Percentiles rank a stretch among this genome's conserved stretches.
Conservation (phyloP, 2,888 invertebrate genomes). For the Drosophila paramelanica region DNA sequence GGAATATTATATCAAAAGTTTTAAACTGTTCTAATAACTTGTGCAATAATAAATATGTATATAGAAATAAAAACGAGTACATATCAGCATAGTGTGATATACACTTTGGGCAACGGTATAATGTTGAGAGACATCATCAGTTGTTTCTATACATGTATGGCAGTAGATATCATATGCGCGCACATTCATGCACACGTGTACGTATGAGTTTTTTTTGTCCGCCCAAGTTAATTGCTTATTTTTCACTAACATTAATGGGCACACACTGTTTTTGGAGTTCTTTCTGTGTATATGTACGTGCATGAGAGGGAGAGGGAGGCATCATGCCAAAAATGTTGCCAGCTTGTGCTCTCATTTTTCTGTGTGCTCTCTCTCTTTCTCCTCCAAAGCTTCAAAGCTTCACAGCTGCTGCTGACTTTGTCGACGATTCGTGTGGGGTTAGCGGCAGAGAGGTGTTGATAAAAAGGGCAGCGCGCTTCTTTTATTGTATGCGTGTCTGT, state of each 20-base stretch:
- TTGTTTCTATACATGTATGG: not conserved
- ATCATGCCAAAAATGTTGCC: conserved; percentile 50
- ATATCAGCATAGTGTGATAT: not conserved
- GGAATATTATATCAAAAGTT: no score
- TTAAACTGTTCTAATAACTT: no score
- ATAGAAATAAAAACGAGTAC: not conserved
- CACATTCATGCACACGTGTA: not conserved
- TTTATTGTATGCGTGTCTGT: not conserved
- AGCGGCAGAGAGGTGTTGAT: conserved; percentile 34
- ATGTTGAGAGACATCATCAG: not conserved
- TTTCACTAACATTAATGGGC: conserved; percentile 50
- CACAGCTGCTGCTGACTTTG: conserved; percentile 25
- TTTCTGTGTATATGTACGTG: conserved; percentile 14
- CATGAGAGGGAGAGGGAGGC: conserved; percentile 16
- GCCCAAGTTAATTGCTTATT: conserved; percentile 56
- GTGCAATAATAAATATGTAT: not conserved
- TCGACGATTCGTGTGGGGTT: conserved; percentile 9
- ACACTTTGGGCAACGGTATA: not conserved
- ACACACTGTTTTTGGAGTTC: conserved; percentile 43
- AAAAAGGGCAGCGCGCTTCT: conserved; percentile 46
- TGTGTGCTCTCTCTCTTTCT: not conserved
- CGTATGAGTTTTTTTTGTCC: conserved; percentile 5
- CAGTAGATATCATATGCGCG: not conserved
- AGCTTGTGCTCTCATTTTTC: conserved; percentile 19
- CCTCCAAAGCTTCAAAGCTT: conserved; percentile 7